phyloP scores from a whole-genome alignment of 2,888 invertebrate species.

The Eupithecia subumbrata region DNA sequence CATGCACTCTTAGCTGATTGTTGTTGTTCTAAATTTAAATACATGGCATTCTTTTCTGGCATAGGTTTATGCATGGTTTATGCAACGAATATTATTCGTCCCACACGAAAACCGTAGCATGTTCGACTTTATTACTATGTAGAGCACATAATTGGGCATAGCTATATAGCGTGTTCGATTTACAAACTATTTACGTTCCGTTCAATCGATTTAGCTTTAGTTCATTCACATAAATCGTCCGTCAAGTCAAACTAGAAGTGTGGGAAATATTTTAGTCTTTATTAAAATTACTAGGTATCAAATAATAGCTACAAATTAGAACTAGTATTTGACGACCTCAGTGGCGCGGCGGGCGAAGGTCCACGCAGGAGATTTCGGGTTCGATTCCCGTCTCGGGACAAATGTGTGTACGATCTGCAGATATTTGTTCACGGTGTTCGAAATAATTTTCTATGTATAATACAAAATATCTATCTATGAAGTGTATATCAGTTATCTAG shows the following conservation, averaged over 20 bases:
- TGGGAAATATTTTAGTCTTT: neutral
- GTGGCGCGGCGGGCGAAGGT: too few species aligned
- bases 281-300: too few species aligned
- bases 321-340: too few species aligned
- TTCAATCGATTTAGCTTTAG: neutral
- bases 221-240: neutral
- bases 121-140: neutral
- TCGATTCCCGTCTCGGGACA: too few species aligned
- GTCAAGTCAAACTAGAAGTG: neutral
- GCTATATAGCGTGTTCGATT: neutral
- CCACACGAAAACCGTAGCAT: neutral
- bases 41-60: neutral
- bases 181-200: neutral
- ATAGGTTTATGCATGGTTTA: neutral
- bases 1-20: neutral
- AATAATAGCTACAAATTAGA: too few species aligned
- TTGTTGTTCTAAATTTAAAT: slow-evolving; percentile 1
- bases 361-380: too few species aligned
- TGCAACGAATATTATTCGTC: neutral
- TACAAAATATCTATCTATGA: too few species aligned
- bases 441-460: too few species aligned
- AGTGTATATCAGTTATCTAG: too few species aligned
- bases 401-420: too few species aligned
- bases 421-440: too few species aligned
- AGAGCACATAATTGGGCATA: neutral